These are phyloP conservation scores for Sphaerophoria taeniata DNA, from an alignment of 2,888 invertebrate genomes.

Conservation along the genomic window DNA sequence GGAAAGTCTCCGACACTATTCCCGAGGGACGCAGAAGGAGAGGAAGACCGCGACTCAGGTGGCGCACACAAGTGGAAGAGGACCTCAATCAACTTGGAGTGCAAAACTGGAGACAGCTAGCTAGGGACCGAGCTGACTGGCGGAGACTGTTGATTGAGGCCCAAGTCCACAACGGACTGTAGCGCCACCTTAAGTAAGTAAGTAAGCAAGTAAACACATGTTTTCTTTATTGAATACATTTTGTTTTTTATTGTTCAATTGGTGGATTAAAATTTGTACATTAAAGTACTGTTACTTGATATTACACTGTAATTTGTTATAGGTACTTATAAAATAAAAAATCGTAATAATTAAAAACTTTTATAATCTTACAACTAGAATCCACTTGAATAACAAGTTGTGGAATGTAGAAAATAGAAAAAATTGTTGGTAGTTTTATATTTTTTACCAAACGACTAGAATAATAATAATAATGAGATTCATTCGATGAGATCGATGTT, in stretches of 20 bases:
- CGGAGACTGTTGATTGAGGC: too few relatives aligned
- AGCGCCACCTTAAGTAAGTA: too few relatives aligned
- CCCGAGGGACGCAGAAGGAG: too few relatives aligned
- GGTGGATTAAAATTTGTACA: conserved; percentile 73
- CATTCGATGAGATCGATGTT: conserved; percentile 63
- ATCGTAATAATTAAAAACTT: conserved; percentile 8
- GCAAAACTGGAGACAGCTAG: too few relatives aligned
- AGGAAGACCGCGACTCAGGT: too few relatives aligned
- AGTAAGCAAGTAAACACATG: neutral
- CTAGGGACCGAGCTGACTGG: too few relatives aligned
- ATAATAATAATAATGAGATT: conserved; percentile 32
- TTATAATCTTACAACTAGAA: conserved; percentile 43
- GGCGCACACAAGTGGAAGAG: too few relatives aligned
- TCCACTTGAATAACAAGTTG: conserved; percentile 50
- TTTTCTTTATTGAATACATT: conserved; percentile 54
- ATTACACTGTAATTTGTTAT: conserved; percentile 55
- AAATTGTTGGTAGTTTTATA: conserved; percentile 8
- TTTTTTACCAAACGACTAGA: conserved; percentile 53
- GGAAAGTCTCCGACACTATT: too few relatives aligned
- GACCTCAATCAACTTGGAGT: too few relatives aligned
- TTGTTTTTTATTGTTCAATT: conserved; percentile 63
- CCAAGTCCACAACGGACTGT: too few relatives aligned
- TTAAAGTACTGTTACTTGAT: conserved; percentile 47
- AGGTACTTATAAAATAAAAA: conserved; percentile 35
- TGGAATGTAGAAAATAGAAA: conserved; percentile 33